Evolutionary conservation across 2,888 invertebrate genomes (phyloP).

Genomic region (Oxycera nigricornis): DNA sequence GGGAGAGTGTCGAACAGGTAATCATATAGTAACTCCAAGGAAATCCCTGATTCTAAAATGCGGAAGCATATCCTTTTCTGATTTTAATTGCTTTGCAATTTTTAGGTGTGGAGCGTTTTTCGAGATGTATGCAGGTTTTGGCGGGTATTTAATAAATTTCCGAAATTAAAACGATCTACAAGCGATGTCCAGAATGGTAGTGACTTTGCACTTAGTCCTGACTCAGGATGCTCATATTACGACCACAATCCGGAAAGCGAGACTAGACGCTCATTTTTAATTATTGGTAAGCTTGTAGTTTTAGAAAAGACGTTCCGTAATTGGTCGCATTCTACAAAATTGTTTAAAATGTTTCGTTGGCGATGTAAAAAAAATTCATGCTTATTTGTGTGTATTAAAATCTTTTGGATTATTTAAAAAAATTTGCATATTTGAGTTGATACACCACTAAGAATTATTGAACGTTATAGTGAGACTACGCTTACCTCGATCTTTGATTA

Average conservation of each 20-base stretch:
- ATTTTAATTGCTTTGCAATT: not conserved
- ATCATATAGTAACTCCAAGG: too few relatives aligned
- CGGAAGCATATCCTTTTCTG: not conserved
- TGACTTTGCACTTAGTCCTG: constrained; percentile 65
- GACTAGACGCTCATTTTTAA: constrained; percentile 58
- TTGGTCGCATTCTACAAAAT: too few relatives aligned
- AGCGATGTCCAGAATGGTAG: constrained; percentile 64
- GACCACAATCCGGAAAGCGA: constrained; percentile 56
- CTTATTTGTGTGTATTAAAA: too few relatives aligned
- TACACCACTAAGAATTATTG: too few relatives aligned
- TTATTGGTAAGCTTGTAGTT: constrained; percentile 51
- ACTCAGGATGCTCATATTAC: constrained; percentile 62
- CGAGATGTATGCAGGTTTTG: constrained; percentile 78
- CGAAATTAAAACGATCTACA: constrained; percentile 68
- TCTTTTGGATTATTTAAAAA: too few relatives aligned
- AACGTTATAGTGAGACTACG: too few relatives aligned
- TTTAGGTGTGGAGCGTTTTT: constrained; percentile 77
- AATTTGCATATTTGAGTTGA: too few relatives aligned
- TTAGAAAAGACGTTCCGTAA: too few relatives aligned
- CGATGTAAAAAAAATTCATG: too few relatives aligned
- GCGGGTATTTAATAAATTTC: constrained; percentile 75
- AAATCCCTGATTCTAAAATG: too few relatives aligned
- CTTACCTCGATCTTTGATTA: too few relatives aligned
- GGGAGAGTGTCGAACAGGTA: constrained; percentile 84
- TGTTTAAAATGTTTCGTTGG: too few relatives aligned